Base-by-base conservation (phyloP, 2,797 vertebrate species). In the Cuniculus paca region DNA sequence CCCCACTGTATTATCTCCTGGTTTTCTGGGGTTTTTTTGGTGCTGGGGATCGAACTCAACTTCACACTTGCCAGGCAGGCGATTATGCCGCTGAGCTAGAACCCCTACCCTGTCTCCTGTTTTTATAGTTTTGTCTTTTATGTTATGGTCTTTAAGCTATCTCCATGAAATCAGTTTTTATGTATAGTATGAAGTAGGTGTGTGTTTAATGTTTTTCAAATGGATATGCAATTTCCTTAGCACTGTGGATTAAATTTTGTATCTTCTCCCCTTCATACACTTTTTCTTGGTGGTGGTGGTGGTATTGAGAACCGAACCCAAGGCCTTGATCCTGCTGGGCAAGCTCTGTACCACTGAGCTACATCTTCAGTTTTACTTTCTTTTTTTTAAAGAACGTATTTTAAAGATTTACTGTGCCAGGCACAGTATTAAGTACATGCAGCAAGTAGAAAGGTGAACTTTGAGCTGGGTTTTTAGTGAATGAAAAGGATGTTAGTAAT, bases 401-500 rank as follows among this genome's bases (percentile, higher is more conserved):
- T 75, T 36, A 42, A 78, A 65, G 45, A 79, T 89, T 77, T 78
- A 39, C 42, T 50, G 24, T 31, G 7, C 24, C 24, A 75, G 54
- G 16, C 39, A 65, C 52, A 36, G 34, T 34, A 61, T n/a, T 79
- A 56, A 45, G 14, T 84, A n/a, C 14, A 11, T 84, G 60, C 56
- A 84, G 26, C 12, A 70, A 70, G 16, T 79, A 82, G 58, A 90
- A n/a, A 68, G n/a, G n/a, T 95, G 63, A 89, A 82, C 83, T 93
- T 58, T 48, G 70, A 92, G 22, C 58, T 80, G 7, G 5, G 6
- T 70, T 84, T 96, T 94, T 93, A 77, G 54, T 91, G 88, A 92
- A 50, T 82, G 78, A 88, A 95, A 90, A 88, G 34, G 31, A 36
- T 68, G 90, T 88, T 61, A 36, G 28, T 94, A 89, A 63, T 65